Evolutionary conservation across 2,888 invertebrate species (phyloP), one percentile per base, ranked within the genome.

Genomic region (Caenorhabditis panamensis): DNA sequence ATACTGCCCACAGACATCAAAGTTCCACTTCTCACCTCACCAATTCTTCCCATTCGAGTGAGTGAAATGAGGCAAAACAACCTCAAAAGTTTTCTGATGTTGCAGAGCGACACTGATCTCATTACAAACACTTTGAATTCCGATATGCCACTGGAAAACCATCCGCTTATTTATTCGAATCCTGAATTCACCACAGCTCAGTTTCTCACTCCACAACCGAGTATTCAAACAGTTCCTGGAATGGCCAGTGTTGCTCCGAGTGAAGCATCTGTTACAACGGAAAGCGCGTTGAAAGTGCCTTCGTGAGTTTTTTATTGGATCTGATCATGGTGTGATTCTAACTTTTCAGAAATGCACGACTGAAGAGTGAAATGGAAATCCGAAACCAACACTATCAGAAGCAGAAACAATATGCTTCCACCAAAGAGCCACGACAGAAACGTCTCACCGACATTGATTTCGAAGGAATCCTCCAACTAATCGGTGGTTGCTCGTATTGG

Each of bases 401-500:
- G 62, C 87, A 84, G 36, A 80, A 84, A 54, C 82, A 86, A 31
- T 85, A 85, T 56, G 82, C 81, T 8, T 75, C 79, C 9, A 72
- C 64, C 18, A 75, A 80, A 54, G 75, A 69, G 28, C 49, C 69
- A 20, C 62, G 58, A 47, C 20, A 58, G 3, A 75, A 75, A 54
- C 69, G 73, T 16, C 49, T 84, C 6, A 83, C 83, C 1, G 84
- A 81, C 44, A 86, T 87, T 58, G 87, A 87, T 31, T 87, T 85
- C 28, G 87, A 87, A 82, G 86, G 90, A 2, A 90, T 90, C 66
- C 79, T 90, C 8, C 88, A 89, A 31, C 82, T 90, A 8, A 90
- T 91, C 58, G 90, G 90, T 37, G 90, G 90, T 6, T 90, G 90
- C 69, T 84, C 85, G 36, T 85, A 79, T 73, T 91, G 89, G 90